These are phyloP conservation scores for Orthonychiurus folsomi DNA, from an alignment of 2,888 invertebrate species.

Conservation along the genomic window DNA sequence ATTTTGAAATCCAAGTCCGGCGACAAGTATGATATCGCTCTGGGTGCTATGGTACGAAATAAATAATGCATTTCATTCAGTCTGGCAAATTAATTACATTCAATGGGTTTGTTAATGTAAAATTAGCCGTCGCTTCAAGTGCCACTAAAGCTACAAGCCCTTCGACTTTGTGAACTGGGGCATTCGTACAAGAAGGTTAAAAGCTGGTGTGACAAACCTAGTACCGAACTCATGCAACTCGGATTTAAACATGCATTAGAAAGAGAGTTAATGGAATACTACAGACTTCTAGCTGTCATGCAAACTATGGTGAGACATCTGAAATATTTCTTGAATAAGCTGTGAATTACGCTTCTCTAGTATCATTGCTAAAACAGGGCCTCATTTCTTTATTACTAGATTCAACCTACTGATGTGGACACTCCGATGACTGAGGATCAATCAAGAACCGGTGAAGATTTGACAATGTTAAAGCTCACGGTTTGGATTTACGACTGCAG, in stretches of 20 bases:
- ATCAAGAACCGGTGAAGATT: conserved; percentile 26
- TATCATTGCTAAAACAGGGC: too few relatives aligned
- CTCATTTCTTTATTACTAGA: conserved; percentile 5
- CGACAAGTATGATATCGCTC: conserved; percentile 40
- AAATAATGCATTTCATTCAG: not conserved
- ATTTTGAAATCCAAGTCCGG: conserved; percentile 56
- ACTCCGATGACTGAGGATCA: conserved; percentile 36
- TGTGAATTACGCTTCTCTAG: too few relatives aligned
- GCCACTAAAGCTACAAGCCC: conserved; percentile 56
- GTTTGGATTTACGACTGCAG: conserved; percentile 78
- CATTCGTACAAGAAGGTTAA: conserved; percentile 73
- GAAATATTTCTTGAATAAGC: too few relatives aligned
- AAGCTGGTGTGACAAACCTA: conserved; percentile 66
- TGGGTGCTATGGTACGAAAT: not conserved
- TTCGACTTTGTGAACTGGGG: conserved; percentile 75
- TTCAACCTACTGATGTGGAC: conserved; percentile 21
- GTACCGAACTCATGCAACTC: conserved; percentile 68
- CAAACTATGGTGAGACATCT: conserved; percentile 72
- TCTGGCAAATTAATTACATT: not conserved
- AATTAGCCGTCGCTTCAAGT: conserved; percentile 41
- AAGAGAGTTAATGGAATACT: conserved; percentile 77
- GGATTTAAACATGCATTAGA: conserved; percentile 76
- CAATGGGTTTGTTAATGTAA: not conserved
- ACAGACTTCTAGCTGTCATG: conserved; percentile 73
- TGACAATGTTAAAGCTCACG: conserved; percentile 62